A percentile compares a stretch with the other conserved stretches of the same genome.
phyloP scores from a whole-genome alignment of 2,888 invertebrate species.

The Pristionchus maxplancki region DNA sequence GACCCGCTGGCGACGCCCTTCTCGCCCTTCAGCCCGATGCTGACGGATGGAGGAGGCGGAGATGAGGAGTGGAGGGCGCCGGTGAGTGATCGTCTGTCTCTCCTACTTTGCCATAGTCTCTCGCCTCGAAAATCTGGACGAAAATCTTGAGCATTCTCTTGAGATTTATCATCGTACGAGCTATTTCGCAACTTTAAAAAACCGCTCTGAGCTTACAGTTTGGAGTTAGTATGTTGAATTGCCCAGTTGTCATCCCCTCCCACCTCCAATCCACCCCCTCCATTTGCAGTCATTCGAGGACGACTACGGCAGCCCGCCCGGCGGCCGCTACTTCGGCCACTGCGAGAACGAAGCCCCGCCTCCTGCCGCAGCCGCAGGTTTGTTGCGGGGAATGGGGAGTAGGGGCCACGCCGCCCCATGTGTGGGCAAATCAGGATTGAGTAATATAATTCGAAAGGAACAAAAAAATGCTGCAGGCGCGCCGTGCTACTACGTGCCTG shows the following conservation, averaged over 20 bases:
- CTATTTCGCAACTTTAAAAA: too few relatives aligned
- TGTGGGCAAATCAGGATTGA: too few relatives aligned
- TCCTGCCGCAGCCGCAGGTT: background rate
- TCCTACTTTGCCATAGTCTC: too few relatives aligned
- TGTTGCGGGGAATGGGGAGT: too few relatives aligned
- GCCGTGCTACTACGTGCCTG: background rate
- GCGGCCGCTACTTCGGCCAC: background rate
- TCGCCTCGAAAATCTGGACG: too few relatives aligned
- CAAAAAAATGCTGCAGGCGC: background rate
- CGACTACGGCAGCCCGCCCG: background rate
- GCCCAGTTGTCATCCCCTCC: too few relatives aligned
- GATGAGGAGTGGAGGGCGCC: background rate
- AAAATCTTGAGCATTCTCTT: too few relatives aligned
- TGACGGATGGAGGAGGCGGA: background rate
- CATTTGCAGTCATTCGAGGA: background rate
- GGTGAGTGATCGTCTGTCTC: background rate
- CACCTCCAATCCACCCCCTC: too few relatives aligned
- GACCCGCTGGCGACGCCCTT: background rate
- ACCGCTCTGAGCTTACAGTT: too few relatives aligned
- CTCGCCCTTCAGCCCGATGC: background rate
- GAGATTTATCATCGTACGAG: too few relatives aligned
- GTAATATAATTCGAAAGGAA: background rate
- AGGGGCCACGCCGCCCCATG: too few relatives aligned
- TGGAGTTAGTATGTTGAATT: too few relatives aligned
- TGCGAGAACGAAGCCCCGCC: conserved; percentile 31